A percentile compares a stretch with the other conserved stretches of the same genome.
Evolutionary conservation across 2,888 invertebrate species (phyloP).

Genomic region (Acanthoscelides obtectus): DNA sequence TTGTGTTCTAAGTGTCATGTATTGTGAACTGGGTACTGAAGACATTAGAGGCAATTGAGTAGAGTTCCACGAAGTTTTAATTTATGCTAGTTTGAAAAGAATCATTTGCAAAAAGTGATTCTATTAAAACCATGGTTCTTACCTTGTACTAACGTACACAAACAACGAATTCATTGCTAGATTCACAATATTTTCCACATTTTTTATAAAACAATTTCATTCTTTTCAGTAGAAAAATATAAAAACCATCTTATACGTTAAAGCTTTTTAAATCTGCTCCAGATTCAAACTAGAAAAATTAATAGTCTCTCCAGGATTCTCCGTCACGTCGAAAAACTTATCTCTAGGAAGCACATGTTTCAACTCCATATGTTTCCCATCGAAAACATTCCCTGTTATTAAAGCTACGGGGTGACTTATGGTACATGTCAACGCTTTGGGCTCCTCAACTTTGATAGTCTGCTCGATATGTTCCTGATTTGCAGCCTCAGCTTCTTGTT

Average conservation of each 20-base stretch:
- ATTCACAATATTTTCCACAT: neutral
- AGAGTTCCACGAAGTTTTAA: too few relatives aligned
- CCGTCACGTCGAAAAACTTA: conserved; percentile 36
- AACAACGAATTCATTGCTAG: neutral
- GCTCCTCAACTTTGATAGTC: conserved; percentile 42
- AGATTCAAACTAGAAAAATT: conserved; percentile 73
- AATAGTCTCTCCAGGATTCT: conserved; percentile 43
- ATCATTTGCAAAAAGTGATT: too few relatives aligned
- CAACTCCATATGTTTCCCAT: conserved; percentile 67
- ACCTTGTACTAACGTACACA: neutral
- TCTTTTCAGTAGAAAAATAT: conserved; percentile 8
- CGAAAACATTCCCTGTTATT: conserved; percentile 61
- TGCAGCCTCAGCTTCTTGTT: conserved; percentile 40
- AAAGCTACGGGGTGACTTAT: conserved; percentile 57
- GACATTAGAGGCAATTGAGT: conserved; percentile 22
- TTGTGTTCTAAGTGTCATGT: conserved; percentile 25
- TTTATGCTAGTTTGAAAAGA: too few relatives aligned
- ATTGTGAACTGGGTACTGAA: conserved; percentile 17
- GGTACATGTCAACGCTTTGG: conserved; percentile 30
- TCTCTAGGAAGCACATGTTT: conserved; percentile 53
- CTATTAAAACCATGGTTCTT: neutral
- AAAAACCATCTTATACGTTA: neutral
- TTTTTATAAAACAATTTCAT: conserved; percentile 1
- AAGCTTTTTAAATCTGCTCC: conserved; percentile 62
- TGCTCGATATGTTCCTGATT: conserved; percentile 44